Conservation (phyloP, 2,113 vertebrate species). For the Pygoscelis antarcticus region DNA sequence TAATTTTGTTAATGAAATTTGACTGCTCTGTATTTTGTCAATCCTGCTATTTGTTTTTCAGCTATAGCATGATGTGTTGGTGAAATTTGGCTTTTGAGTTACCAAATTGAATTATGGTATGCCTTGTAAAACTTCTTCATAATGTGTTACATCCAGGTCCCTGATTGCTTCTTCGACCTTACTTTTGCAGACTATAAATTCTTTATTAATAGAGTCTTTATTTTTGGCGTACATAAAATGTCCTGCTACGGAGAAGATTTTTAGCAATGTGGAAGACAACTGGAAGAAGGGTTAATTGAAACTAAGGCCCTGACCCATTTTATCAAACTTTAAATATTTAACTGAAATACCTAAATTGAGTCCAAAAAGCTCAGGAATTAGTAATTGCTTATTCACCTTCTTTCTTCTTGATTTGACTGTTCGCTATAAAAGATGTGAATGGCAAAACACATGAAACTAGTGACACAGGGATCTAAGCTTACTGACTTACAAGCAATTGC, state of each 20-base stretch:
- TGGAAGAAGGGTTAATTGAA: neutral
- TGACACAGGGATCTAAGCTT: neutral
- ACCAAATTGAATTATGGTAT: neutral
- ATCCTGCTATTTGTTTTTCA: neutral
- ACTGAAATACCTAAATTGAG: neutral
- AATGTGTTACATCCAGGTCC: neutral
- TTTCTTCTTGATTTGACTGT: neutral
- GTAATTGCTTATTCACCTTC: neutral
- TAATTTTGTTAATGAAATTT: neutral
- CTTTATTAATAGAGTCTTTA: neutral
- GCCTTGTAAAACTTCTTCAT: neutral
- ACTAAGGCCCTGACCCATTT: neutral
- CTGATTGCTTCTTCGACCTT: neutral
- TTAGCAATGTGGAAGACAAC: neutral
- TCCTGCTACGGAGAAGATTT: neutral
- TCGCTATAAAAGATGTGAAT: neutral
- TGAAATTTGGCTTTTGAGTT: neutral
- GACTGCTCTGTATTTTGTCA: neutral
- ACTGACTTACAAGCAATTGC: neutral
- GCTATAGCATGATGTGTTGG: neutral
- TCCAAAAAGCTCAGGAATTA: neutral
- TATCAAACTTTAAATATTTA: neutral
- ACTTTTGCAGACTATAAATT: neutral
- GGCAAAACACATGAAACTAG: neutral
- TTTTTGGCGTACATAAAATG: neutral